Evolutionary conservation across 1,140 invertebrate species (phyloP).

Genomic region (Papilio aristodemus): DNA sequence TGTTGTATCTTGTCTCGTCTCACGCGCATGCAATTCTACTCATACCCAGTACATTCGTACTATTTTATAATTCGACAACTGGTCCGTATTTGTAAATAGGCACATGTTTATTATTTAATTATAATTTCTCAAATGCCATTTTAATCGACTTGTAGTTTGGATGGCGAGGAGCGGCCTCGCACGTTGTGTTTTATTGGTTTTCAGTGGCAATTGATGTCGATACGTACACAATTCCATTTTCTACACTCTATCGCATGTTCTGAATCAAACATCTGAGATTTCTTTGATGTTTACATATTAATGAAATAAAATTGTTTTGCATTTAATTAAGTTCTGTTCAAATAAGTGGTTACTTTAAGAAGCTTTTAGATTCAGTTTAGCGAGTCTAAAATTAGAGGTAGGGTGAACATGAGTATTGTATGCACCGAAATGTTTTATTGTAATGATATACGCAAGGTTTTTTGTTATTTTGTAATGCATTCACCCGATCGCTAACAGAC

Average conservation of each 20-base stretch:
- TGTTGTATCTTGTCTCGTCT: background rate
- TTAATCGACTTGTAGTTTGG: conserved; percentile 14
- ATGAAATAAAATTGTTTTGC: conserved; percentile 30
- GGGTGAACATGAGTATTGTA: conserved; percentile 47
- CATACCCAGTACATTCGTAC: conserved; percentile 10
- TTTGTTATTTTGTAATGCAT: conserved; percentile 38
- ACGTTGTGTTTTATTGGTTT: conserved; percentile 70
- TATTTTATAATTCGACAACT: conserved; percentile 19
- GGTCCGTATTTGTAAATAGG: conserved; percentile 28
- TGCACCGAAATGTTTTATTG: conserved; percentile 36
- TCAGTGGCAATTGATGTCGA: conserved; percentile 48
- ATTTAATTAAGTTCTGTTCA: conserved; percentile 44
- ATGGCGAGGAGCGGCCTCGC: conserved; percentile 13
- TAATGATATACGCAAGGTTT: conserved; percentile 33
- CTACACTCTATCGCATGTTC: conserved; percentile 76
- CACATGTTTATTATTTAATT: conserved; percentile 22
- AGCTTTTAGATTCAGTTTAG: conserved; percentile 52
- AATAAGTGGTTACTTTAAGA: conserved; percentile 48
- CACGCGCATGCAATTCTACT: conserved; percentile 3
- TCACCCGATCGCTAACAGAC: conserved; percentile 58
- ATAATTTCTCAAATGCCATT: conserved; percentile 26
- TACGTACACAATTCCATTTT: conserved; percentile 61
- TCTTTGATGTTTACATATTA: conserved; percentile 18
- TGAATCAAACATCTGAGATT: conserved; percentile 27
- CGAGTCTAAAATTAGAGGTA: conserved; percentile 52